These are phyloP conservation scores for Microhierax caerulescens DNA, from an alignment of 2,797 vertebrate genomes.

Conservation along the genomic window DNA sequence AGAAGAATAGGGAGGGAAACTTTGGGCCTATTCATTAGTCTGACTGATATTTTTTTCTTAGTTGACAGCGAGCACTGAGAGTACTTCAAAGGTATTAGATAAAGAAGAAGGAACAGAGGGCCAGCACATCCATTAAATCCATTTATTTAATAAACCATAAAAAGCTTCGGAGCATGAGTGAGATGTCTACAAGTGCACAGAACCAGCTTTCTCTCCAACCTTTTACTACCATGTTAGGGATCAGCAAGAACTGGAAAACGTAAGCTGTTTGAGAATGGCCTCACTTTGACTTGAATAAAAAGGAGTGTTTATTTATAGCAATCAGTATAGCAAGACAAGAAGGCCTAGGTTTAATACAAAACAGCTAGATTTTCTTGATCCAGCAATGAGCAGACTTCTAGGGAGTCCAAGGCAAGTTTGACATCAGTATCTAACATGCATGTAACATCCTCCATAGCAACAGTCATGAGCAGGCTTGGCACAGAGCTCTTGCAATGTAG, in stretches of 20 bases:
- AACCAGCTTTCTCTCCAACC: not conserved
- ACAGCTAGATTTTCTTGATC: not conserved
- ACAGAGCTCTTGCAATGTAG: not conserved
- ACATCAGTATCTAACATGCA: not conserved
- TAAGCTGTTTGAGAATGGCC: not conserved
- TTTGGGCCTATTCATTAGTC: slow-evolving; percentile 54
- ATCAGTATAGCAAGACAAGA: not conserved
- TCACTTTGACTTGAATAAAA: slow-evolving; percentile 13
- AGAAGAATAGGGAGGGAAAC: slow-evolving; percentile 47
- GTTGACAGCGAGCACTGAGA: slow-evolving; percentile 43
- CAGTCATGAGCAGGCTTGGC: not conserved
- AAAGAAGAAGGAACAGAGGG: slow-evolving; percentile 37
- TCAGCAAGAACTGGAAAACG: slow-evolving; percentile 8
- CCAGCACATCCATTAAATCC: slow-evolving; percentile 58
- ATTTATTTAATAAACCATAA: slow-evolving; percentile 68
- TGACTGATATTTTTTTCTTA: slow-evolving; percentile 60
- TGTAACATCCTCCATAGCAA: not conserved
- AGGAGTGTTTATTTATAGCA: not conserved
- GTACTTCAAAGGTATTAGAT: slow-evolving; percentile 54
- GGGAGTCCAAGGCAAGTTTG: not conserved
- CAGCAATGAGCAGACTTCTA: not conserved
- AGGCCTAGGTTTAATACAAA: not conserved
- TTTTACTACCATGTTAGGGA: slow-evolving; percentile 1
- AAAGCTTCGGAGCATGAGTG: slow-evolving; percentile 32
- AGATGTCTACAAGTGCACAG: slow-evolving; percentile 2